Base-by-base conservation (phyloP, 2,797 vertebrate species). In the Capromys pilorides region DNA sequence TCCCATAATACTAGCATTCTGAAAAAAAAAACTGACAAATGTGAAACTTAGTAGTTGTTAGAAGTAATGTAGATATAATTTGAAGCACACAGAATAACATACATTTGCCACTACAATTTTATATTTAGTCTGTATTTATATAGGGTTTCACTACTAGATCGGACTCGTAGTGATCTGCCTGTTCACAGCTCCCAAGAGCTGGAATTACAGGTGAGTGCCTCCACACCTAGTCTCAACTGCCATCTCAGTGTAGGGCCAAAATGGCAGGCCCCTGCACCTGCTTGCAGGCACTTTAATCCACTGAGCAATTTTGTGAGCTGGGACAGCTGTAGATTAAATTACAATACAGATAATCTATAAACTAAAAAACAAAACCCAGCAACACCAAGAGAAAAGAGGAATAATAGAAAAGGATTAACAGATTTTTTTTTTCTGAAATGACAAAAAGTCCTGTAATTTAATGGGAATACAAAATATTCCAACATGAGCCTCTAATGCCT, bases 361-460 rank as follows among this genome's bases (percentile, higher is more conserved):
- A 67, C 82, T 45, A 13, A 78, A 85, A 86, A 87, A 71, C 18
- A 36, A 41, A 79, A 66, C 84, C 33, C 0, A 89, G 69, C n/a
- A 95, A 81, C 14, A 9, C 21, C 54, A 82, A 5, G 31, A 12
- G 26, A 39, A 12, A 82, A 12, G 2, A 18, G 45, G 26, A 93
- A 67, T 89, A 92, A 84, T 3, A 86, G 12, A n/a, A 80, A 95
- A 89, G 7, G 21, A 71, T 61, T 94, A 90, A n/a, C n/a, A n/a
- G n/a, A n/a, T n/a, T n/a, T 54, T 31, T 86, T 91, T 91, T 86
- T 91, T 91, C 67, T 54, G 6, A 61, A 41, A 1, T 80, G 41
- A 95, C 8, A 73, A 45, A 85, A 75, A 75, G 13, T 80, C 33
- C 77, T 86, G 0, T 45, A 69, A 73, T 57, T 86, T 75, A 7